Evolutionary conservation across 2,113 vertebrate genomes (phyloP), one percentile per base, ranked within the genome.

Genomic region (Oreochromis spilurus): DNA sequence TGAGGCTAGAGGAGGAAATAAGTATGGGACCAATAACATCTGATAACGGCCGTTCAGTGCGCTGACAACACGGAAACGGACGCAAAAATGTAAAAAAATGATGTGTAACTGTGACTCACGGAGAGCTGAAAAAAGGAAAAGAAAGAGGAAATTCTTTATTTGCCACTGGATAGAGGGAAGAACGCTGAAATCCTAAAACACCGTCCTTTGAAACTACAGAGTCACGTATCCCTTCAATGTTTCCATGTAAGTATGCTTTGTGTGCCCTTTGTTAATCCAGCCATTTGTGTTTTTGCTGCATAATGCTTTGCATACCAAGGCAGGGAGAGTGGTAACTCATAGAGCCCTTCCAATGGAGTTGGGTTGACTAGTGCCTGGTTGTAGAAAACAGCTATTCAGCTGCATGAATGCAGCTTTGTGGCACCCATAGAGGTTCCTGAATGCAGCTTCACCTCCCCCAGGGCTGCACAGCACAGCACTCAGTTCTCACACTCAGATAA

Each of bases 371-470:
- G 87, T 50, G 93, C 87, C 93, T 90, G 79, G 79, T 90, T 81
- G 87, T 83, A 92, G 92, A 94, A 94, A 96, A 95, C 95, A 94
- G 90, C 95, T 85, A 95, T 96, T 96, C 95, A 96, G 93, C 19
- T 58, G 87, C 13, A 94, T 96, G 95, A 96, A 96, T 95, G 95
- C 92, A 89, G 82, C 95, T 96, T 96, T 96, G 96, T 96, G 93
- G 94, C 86, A 0, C 82, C 87, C 88, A 88, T 85, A 83, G 95
- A 91, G 90, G 85, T 16, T 58, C 58, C 90, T 94, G 94, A 95
- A 96, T 94, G 89, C 87, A 70, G 90, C 82, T 87, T 89, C 83
- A 79, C 91, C 90, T 88, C 92, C 92, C 87, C 88, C 84, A 72
- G 92, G 93, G 88, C 92, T 86, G 85, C 91, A 89, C 90, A 87